A percentile compares a stretch with the other conserved stretches of the same genome.
Evolutionary conservation across 2,113 vertebrate species (phyloP).

Genomic region (Phrynosoma platyrhinos): DNA sequence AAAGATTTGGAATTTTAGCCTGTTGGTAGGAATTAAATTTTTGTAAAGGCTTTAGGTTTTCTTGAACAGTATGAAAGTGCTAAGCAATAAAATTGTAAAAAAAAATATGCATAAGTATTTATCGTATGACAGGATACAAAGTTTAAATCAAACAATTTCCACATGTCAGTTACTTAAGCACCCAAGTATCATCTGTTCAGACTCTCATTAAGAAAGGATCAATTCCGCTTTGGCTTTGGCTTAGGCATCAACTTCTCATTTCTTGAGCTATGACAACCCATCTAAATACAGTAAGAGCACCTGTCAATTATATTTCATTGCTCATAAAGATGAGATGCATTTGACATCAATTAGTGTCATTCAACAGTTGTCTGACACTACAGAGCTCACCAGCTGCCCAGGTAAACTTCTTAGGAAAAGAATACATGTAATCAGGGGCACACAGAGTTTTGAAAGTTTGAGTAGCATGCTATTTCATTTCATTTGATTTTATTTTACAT

Average conservation of each 20-base stretch:
- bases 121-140: fast-evolving
- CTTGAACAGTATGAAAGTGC: background rate
- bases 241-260: background rate
- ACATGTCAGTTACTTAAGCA: conserved; percentile 7
- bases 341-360: background rate
- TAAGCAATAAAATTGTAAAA: background rate
- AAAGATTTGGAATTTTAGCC: background rate
- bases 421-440: background rate
- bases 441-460: background rate
- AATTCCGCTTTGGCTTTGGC: conserved; percentile 5
- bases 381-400: background rate
- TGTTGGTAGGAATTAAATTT: background rate
- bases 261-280: background rate
- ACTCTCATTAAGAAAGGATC: background rate
- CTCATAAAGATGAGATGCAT: background rate
- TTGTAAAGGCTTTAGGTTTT: background rate
- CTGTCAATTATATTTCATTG: background rate
- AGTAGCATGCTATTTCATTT: background rate
- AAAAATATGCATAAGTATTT: no score
- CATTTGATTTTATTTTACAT: background rate
- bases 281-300: background rate
- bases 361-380: background rate
- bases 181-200: background rate
- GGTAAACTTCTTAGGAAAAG: conserved; percentile 8
- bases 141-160: conserved; percentile 16